Conservation (phyloP, 1,140 invertebrate species). For the Andrena cerasifolii region DNA sequence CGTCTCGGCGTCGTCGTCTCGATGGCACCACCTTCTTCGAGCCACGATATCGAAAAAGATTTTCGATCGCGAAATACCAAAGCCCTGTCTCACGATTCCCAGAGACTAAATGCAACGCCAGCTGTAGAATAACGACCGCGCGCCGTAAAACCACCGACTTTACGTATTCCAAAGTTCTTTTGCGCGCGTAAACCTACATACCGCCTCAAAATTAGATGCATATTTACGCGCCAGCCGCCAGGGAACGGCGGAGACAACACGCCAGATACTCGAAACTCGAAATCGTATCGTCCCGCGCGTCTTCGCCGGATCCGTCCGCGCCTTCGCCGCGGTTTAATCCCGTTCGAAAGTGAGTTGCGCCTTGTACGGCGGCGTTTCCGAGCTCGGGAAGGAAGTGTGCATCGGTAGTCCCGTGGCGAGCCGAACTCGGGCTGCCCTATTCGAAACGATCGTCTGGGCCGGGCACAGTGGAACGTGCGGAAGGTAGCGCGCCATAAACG, state of each 20-base stretch:
- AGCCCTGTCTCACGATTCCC: no score
- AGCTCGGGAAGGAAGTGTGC: conserved; percentile 4
- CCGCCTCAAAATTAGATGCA: conserved; percentile 18
- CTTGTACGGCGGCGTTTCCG: background rate
- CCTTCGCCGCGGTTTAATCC: background rate
- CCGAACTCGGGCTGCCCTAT: background rate
- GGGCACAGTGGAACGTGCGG: conserved; percentile 12
- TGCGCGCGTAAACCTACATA: conserved; percentile 11
- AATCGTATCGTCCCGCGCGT: conserved; percentile 5
- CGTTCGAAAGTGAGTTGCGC: background rate
- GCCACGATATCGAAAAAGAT: no score
- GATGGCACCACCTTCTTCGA: no score
- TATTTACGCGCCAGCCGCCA: background rate
- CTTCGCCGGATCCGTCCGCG: conserved; percentile 1
- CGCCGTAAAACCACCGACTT: no score
- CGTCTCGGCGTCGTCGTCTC: no score
- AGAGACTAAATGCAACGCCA: no score
- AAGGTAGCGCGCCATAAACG: conserved; percentile 11
- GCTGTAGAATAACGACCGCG: no score
- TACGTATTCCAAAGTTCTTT: background rate
- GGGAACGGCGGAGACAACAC: background rate
- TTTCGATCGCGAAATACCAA: no score
- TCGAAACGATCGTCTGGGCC: background rate
- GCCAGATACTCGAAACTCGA: background rate
- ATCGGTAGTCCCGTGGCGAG: conserved; percentile 12